Evolutionary conservation across 53 echinoderm and acorn worm genomes (phyloP).

Genomic region (Echinometra lucunter): DNA sequence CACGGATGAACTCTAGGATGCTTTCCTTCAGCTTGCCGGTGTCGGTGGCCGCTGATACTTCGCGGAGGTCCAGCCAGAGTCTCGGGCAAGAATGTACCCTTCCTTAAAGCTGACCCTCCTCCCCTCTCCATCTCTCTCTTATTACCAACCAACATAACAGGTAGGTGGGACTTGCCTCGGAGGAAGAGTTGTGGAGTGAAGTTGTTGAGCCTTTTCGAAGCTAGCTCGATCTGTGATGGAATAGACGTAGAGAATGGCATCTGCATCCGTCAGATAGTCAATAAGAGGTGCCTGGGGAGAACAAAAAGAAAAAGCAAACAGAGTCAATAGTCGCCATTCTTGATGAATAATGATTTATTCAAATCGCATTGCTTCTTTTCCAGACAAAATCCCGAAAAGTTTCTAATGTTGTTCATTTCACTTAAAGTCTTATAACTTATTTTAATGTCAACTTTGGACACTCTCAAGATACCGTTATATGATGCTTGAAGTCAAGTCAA

Average conservation of each 20-base stretch:
- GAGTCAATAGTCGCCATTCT: not conserved
- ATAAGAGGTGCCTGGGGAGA: conserved; percentile 78
- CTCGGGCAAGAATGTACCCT: conserved; percentile 82
- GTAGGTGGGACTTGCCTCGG: conserved; percentile 77
- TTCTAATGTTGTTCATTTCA: no score
- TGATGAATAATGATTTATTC: not conserved
- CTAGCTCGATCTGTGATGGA: conserved; percentile 87
- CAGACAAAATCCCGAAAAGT: no score
- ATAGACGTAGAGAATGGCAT: conserved; percentile 94
- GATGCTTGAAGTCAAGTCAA: no score
- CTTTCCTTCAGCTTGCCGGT: conserved; percentile 83
- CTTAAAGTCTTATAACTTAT: no score
- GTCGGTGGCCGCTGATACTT: conserved; percentile 93
- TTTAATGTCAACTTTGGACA: no score
- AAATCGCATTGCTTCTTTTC: no score
- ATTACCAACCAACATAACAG: conserved; percentile 89
- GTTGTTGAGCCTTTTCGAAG: conserved; percentile 83
- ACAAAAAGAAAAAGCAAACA: not conserved
- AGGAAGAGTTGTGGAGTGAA: conserved; percentile 80
- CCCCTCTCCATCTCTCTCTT: conserved; percentile 93
- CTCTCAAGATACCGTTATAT: no score
- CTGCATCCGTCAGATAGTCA: conserved; percentile 90
- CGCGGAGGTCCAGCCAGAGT: conserved; percentile 90
- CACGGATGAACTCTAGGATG: conserved; percentile 88
- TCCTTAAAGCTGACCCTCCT: conserved; percentile 89